Evolutionary conservation across 1,140 invertebrate genomes (phyloP).

Genomic region (Drosophila nigrodunni): DNA sequence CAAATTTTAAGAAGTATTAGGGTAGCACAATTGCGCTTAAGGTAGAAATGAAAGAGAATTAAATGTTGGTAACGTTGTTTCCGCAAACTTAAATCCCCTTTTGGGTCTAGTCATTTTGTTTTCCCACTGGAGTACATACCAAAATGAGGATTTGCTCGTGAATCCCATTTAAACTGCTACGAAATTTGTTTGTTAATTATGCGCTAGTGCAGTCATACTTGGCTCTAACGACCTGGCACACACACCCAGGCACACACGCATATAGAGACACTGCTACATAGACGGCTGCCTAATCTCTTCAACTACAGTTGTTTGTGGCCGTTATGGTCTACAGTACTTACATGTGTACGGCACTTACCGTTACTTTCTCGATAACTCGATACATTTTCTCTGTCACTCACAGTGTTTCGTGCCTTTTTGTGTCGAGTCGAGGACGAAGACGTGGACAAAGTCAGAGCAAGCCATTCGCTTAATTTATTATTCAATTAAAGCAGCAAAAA

Average conservation of each 20-base stretch:
- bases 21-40: too few relatives aligned
- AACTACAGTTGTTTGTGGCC: constrained; percentile 27
- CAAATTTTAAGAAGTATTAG: too few relatives aligned
- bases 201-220: constrained; percentile 10
- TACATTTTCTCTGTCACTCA: constrained; percentile 13
- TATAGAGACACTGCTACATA: not conserved
- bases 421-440: not conserved
- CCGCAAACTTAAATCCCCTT: too few relatives aligned
- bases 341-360: constrained; percentile 37
- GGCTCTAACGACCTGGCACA: constrained; percentile 23
- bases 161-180: constrained; percentile 37
- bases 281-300: constrained; percentile 19
- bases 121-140: too few relatives aligned
- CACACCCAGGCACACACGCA: not conserved
- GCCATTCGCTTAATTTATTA: constrained; percentile 79
- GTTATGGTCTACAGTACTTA: constrained; percentile 32
- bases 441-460: constrained; percentile 5
- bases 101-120: too few relatives aligned
- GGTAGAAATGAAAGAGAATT: too few relatives aligned
- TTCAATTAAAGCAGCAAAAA: constrained; percentile 80
- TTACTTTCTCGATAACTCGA: constrained; percentile 44
- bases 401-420: constrained; percentile 32
- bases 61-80: too few relatives aligned
- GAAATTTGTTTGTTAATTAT: constrained; percentile 38
- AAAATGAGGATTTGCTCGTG: not conserved